phyloP scores from a whole-genome alignment of 1,140 invertebrate species.

The Panagrolaimus sp. region DNA sequence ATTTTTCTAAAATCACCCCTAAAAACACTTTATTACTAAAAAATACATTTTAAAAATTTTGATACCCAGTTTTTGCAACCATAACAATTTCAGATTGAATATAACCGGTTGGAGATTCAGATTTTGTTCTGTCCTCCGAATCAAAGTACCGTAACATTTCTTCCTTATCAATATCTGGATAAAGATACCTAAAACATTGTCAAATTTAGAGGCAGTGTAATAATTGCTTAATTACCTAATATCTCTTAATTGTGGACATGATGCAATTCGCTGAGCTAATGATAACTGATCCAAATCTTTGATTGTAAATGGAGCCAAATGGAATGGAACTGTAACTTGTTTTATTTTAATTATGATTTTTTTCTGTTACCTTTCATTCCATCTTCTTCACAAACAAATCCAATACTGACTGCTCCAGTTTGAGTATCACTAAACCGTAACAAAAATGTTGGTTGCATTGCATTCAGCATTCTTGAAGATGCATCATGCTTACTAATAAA shows the following conservation, averaged over 20 bases:
- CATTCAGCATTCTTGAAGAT: conserved; percentile 47
- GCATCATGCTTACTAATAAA: conserved; percentile 58
- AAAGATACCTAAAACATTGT: conserved; percentile 43
- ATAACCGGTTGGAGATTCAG: conserved; percentile 51
- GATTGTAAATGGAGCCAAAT: conserved; percentile 58
- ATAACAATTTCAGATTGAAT: conserved; percentile 59
- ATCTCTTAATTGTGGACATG: conserved; percentile 56
- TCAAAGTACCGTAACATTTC: conserved; percentile 57
- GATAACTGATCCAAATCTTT: conserved; percentile 59
- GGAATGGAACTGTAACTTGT: conserved; percentile 52
- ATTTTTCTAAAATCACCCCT: conserved; percentile 35
- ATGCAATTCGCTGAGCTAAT: conserved; percentile 53
- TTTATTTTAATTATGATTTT: conserved; percentile 6
- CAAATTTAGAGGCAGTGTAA: not conserved
- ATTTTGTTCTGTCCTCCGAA: conserved; percentile 48
- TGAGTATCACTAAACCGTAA: conserved; percentile 57
- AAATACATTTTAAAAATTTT: not conserved
- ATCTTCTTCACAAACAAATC: conserved; percentile 58
- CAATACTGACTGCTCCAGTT: conserved; percentile 58
- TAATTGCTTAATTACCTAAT: conserved; percentile 38
- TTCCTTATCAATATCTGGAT: conserved; percentile 58
- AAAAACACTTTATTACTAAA: not conserved
- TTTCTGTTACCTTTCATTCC: conserved; percentile 45
- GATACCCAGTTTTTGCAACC: conserved; percentile 56
- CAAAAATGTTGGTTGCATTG: conserved; percentile 45